Base-by-base conservation (phyloP, 1,140 invertebrate genomes). In the Saccostrea glomerata region DNA sequence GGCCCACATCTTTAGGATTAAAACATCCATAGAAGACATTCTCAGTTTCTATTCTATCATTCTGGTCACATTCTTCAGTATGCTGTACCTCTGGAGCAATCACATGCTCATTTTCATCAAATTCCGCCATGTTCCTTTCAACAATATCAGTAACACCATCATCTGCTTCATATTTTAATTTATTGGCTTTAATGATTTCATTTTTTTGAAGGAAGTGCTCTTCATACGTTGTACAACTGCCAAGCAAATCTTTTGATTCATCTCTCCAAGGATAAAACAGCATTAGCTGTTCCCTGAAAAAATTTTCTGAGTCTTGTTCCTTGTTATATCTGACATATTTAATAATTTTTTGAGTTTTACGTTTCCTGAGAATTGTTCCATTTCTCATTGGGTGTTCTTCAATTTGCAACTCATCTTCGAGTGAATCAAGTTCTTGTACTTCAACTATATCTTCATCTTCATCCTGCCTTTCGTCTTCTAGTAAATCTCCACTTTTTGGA, bases 201-300 rank as follows among this genome's bases (percentile, higher is more conserved):
- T 17, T 13, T 40, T 70, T 82, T n/a, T 15, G 30, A 23, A 25
- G 36, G 83, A 86, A 25, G 40, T 60, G 47, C 86, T 54, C 73
- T 70, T 73, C 56, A 83, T 84, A 88, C 11, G 77, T 84, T 84
- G 82, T 60, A 86, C 9, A 73, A 1, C 20, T 54, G 23, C 73
- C 82, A 13, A 86, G 15, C n/a, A 90, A 54, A 60, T 90, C 90
- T 56, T 23, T 63, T 36, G 84, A 6, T 56, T 92, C 89, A 86
- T 88, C 73, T 87, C 91, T 70, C 89, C 87, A 91, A 83, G 88
- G 88, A 15, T 58, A 56, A 58, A 86, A 92, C n/a, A 90, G 84
- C 58, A 91, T 82, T 30, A 83, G 60, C 55, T 58, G 55, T 85
- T 90, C 89, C 82, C 89, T 86, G 73, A 87, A 89, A 63, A 85